Evolutionary conservation across 2,888 invertebrate genomes (phyloP), one percentile per base, ranked within the genome.

Genomic region (Gari tellinella): DNA sequence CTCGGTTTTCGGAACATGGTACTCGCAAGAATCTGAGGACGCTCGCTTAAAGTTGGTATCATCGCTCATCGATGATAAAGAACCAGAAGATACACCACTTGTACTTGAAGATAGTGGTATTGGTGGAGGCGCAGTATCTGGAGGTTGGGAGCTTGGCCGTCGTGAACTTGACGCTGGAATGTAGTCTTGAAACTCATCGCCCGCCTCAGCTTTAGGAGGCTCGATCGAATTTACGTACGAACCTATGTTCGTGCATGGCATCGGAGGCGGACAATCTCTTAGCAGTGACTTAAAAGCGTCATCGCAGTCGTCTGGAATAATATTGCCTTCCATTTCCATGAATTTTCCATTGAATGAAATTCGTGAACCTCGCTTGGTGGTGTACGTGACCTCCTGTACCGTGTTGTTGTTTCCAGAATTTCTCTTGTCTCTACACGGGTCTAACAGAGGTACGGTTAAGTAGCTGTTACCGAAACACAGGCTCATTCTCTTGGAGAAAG

Each of bases 391-490:
- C 10, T 58, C 53, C 37, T 58, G 48, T 14, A 52, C 55, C 14
- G 65, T 57, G 52, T 73, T 78, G 49, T 72, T 72, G 31, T 78
- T 74, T 31, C 68, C 73, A 14, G 66, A 66, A 40, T 78, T 51
- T 21, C 69, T 49, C 45, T 70, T 64, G 15, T 26, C 25, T 10
- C 23, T n/a, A n/a, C 23, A 46, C 14, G 45, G 17, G 19, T 66
- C 73, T 19, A 52, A 64, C 31, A 78, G 10, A 0, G 74, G 70
- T 2, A 78, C 57, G 1, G 78, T 78, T 26, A 78, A 46, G 38
- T 70, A 78, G 23, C 57, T 78, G 57, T 78, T 78, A 10, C 78
- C 78, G 25, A 78, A 52, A 41, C 78, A 78, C 37, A 78, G 70
- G 41, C 78, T 78, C 73, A 78, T 69, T 25, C 70, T 58, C n/a